phyloP scores from a whole-genome alignment of 2,888 invertebrate species.

The Tenthredo amoena region DNA sequence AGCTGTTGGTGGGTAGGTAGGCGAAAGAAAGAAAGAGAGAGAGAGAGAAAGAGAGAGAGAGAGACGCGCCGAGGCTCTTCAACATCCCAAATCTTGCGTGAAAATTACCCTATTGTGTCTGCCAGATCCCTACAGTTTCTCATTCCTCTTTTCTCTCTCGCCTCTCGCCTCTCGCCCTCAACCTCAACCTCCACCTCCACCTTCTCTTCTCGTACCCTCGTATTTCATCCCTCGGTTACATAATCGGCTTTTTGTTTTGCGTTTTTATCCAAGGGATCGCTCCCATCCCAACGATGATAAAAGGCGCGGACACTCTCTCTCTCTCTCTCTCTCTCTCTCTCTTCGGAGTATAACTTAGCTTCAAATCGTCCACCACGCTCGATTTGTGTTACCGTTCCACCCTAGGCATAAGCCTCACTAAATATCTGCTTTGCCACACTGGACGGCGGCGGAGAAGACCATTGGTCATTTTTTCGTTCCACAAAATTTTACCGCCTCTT shows the following conservation, averaged over 20 bases:
- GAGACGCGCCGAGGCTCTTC: slow-evolving; percentile 30
- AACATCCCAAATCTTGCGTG: slow-evolving; percentile 77
- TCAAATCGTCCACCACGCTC: slow-evolving; percentile 59
- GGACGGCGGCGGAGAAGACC: neutral
- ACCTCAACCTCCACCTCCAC: slow-evolving; percentile 37
- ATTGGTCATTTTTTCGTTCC: neutral
- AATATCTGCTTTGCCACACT: neutral
- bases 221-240: slow-evolving; percentile 76
- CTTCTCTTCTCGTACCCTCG: slow-evolving; percentile 61
- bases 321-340: slow-evolving; percentile 32
- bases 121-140: slow-evolving; percentile 61
- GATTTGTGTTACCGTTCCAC: slow-evolving; percentile 63
- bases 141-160: slow-evolving; percentile 57
- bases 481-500: slow-evolving; percentile 1
- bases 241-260: slow-evolving; percentile 78
- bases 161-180: slow-evolving; percentile 51
- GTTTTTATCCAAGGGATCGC: slow-evolving; percentile 68
- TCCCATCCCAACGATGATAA: slow-evolving; percentile 42
- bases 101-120: slow-evolving; percentile 77
- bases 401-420: slow-evolving; percentile 3
- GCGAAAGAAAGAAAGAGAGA: neutral
- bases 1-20: neutral
- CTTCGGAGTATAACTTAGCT: neutral
- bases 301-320: slow-evolving; percentile 3
- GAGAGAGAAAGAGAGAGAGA: slow-evolving; percentile 51